Percentiles rank a stretch among this genome's conserved stretches.
Evolutionary conservation across 1,140 invertebrate species (phyloP).

Genomic region (Wasmannia auropunctata): DNA sequence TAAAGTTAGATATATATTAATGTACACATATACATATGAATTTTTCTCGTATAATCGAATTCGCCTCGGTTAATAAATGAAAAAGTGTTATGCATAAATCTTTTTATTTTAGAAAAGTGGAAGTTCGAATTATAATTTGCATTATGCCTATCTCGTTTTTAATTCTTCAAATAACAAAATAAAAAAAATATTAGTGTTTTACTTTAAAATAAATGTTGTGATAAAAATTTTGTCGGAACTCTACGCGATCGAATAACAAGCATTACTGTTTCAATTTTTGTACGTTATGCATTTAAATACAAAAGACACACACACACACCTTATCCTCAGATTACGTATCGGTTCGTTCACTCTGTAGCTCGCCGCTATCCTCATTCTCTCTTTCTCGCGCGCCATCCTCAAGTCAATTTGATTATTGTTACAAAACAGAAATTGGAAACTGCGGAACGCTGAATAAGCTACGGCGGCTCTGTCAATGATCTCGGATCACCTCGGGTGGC

Average conservation of each 20-base stretch:
- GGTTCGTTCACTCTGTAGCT: constrained; percentile 84
- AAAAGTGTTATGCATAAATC: no score
- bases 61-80: not conserved
- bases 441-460: not conserved
- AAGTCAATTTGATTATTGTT: constrained; percentile 5
- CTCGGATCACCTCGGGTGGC: not conserved
- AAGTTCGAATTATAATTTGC: not conserved
- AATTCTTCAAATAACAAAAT: not conserved
- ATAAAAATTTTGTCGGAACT: not conserved
- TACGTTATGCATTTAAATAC: not conserved
- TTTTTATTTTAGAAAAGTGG: not conserved
- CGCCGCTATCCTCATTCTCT: constrained; percentile 80
- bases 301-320: constrained; percentile 75
- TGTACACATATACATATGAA: not conserved
- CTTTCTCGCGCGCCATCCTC: constrained; percentile 46
- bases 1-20: not conserved
- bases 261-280: not conserved
- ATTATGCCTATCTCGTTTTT: not conserved
- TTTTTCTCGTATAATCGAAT: not conserved
- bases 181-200: not conserved
- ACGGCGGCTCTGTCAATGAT: constrained; percentile 22
- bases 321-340: constrained; percentile 84
- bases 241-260: not conserved
- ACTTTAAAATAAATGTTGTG: not conserved
- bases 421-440: constrained; percentile 12